Evolutionary conservation across 1,140 invertebrate genomes (phyloP).

Genomic region (Ceratitis capitata): DNA sequence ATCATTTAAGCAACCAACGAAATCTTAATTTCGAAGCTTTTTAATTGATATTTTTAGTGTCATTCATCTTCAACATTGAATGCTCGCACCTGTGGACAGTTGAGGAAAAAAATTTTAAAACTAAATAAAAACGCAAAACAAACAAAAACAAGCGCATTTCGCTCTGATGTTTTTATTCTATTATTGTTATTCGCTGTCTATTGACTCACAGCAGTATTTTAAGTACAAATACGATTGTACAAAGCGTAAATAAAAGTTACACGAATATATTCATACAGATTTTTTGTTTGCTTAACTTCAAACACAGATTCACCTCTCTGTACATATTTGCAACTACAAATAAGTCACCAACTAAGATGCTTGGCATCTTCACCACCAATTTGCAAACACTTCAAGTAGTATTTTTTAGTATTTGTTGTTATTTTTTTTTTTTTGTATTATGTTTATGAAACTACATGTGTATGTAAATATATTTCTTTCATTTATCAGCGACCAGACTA

Average conservation of each 20-base stretch:
- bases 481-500: not conserved
- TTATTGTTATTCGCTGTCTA: not conserved
- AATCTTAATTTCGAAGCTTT: too few relatives aligned
- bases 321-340: not conserved
- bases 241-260: not conserved
- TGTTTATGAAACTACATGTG: too few relatives aligned
- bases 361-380: slow-evolving; percentile 8
- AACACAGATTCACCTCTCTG: too few relatives aligned
- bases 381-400: not conserved
- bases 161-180: not conserved
- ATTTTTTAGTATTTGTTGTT: not conserved
- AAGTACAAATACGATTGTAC: not conserved
- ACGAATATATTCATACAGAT: not conserved
- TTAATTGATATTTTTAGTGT: too few relatives aligned
- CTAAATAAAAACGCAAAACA: not conserved
- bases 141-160: not conserved
- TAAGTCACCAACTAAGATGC: not conserved
- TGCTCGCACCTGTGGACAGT: not conserved
- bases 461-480: too few relatives aligned
- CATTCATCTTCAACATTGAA: not conserved
- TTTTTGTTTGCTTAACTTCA: too few relatives aligned
- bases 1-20: too few relatives aligned
- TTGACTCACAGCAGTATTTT: not conserved
- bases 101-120: not conserved
- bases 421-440: not conserved